A percentile compares a stretch with the other conserved stretches of the same genome.
These are phyloP conservation scores for Drosophila bifasciata DNA, from an alignment of 1,140 invertebrate species.

Conservation along the genomic window DNA sequence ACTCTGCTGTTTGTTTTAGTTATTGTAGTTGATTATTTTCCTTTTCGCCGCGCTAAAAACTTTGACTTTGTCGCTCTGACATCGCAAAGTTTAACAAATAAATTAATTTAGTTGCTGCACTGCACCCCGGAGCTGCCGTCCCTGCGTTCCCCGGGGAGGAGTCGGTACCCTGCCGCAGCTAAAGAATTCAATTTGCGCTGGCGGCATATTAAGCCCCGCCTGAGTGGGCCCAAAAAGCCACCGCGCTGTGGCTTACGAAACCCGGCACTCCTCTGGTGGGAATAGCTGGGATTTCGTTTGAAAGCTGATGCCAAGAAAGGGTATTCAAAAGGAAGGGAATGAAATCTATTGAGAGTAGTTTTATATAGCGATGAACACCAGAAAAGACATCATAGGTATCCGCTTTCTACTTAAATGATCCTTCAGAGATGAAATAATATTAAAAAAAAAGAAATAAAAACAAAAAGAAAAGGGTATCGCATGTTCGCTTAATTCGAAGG, in stretches of 20 bases:
- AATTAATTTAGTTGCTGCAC: slow-evolving; percentile 72
- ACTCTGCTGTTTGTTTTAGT: slow-evolving; percentile 44
- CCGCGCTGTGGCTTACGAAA: slow-evolving; percentile 6
- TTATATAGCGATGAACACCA: too few species aligned
- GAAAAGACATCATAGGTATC: too few species aligned
- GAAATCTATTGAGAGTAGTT: too few species aligned
- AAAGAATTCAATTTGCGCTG: slow-evolving; percentile 70
- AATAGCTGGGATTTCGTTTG: too few species aligned
- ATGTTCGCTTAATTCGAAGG: not conserved
- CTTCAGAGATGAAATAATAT: not conserved
- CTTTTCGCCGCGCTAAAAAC: slow-evolving; percentile 44
- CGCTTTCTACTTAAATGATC: not conserved
- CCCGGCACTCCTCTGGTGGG: too few species aligned
- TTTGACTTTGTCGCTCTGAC: slow-evolving; percentile 61
- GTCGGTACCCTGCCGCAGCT: slow-evolving; percentile 4
- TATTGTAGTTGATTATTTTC: slow-evolving; percentile 47
- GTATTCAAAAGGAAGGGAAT: too few species aligned
- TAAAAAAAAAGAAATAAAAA: too few species aligned
- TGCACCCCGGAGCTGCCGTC: not conserved
- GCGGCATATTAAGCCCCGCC: slow-evolving; percentile 40
- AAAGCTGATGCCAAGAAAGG: too few species aligned
- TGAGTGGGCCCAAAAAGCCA: slow-evolving; percentile 6
- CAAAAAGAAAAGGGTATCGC: not conserved
- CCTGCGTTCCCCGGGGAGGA: too few species aligned
- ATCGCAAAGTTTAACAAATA: slow-evolving; percentile 77